Conservation (phyloP, 2,113 vertebrate genomes). For the Brachirus orientalis region DNA sequence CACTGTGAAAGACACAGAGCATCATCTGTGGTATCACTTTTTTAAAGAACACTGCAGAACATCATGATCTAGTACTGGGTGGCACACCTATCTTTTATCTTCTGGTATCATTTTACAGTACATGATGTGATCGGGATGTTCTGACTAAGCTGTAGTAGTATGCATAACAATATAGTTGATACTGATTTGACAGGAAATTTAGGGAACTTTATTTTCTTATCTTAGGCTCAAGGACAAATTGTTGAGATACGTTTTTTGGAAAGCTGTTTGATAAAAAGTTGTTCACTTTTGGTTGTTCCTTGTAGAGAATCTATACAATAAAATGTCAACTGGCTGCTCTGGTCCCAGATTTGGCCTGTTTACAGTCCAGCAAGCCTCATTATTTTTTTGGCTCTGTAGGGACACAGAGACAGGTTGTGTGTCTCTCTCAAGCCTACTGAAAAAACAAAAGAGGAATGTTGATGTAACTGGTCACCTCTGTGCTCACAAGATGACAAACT, state of each 20-base stretch:
- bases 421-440: conserved; percentile 25
- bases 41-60: background rate
- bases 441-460: conserved; percentile 51
- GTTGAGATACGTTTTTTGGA: background rate
- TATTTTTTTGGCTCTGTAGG: conserved; percentile 42
- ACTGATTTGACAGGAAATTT: no score
- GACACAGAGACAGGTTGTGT: conserved; percentile 56
- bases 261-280: background rate
- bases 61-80: background rate
- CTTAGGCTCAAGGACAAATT: background rate
- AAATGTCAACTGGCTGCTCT: conserved; percentile 37
- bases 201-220: background rate
- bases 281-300: no score
- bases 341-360: conserved; percentile 32
- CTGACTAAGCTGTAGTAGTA: background rate
- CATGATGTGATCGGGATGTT: background rate
- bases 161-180: no score
- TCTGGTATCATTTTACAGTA: background rate
- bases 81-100: conserved; percentile 34
- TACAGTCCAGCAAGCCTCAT: conserved; percentile 51
- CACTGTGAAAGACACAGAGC: background rate
- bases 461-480: conserved; percentile 32
- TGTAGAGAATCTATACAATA: no score
- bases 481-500: conserved; percentile 34
- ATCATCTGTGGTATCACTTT: conserved; percentile 13